Base-by-base conservation (phyloP, 2,888 invertebrate species). In the Patella depressa region DNA sequence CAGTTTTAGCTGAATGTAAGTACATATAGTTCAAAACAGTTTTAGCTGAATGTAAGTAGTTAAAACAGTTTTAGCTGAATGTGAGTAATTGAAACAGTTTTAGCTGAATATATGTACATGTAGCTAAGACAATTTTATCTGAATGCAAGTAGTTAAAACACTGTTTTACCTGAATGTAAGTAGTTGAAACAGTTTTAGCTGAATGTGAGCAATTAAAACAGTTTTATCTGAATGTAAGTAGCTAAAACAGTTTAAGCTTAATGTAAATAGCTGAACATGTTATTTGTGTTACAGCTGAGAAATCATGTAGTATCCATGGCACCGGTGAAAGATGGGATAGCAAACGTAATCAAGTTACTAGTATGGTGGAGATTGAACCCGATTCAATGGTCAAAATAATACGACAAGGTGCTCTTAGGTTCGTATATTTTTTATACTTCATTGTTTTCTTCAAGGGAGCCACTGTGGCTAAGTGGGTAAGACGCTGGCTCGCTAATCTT, bases 121-220 rank as follows among this genome's bases (percentile, higher is more conserved):
- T 29, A 29, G 4, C 0, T 34, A 34, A 34, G 5, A 7, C 98
- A 0, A 93, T 94, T 14, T 80, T 91, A 12, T 93, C 93, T 53
- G 92, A 90, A 85, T 89, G 93, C 93, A 85, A 80, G 80, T 29
- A 11, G 1, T n/a, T 69, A 0, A 34, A 34, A 5, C 98, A 0
- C 98, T 0, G 93, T 94, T 14, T 80, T 91, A 12, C 93, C 93
- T 53, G 92, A 90, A 85, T 89, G 93, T 93, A 85, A 80, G 79
- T 19, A 11, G 1, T 29, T 69, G 5, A 34, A 34, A 96, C 91
- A 96, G 96, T 4, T 92, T 99, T 76, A 98, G 98, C 0, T 98
- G 98, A 0, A 93, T 94, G 12, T 80, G 90, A 11, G n/a, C n/a
- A n/a, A n/a, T n/a, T n/a, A 65, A 72, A 45, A 45, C 98, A 0